A percentile compares a stretch with the other conserved stretches of the same genome.
Evolutionary conservation across 1,140 invertebrate genomes (phyloP).

Genomic region (Drosophila sproati): DNA sequence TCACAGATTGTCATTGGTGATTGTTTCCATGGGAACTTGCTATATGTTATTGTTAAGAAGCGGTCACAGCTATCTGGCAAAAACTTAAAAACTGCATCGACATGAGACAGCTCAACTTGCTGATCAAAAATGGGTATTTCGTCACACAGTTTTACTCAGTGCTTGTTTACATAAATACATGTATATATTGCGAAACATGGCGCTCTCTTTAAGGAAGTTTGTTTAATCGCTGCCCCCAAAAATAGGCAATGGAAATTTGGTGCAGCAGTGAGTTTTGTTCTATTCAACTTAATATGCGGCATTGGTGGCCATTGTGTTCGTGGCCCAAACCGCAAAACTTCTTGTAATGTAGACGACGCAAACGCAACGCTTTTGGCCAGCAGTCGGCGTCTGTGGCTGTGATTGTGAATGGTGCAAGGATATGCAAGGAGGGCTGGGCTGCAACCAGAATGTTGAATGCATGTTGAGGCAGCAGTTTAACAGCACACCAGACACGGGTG

Average conservation of each 20-base stretch:
- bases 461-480: slow-evolving; percentile 75
- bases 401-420: slow-evolving; percentile 26
- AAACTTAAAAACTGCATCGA: too few relatives aligned
- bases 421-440: not conserved
- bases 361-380: slow-evolving; percentile 26
- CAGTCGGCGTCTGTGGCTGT: slow-evolving; percentile 45
- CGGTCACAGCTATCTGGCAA: too few relatives aligned
- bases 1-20: too few relatives aligned
- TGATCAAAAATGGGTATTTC: too few relatives aligned
- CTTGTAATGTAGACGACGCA: slow-evolving; percentile 39
- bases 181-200: not conserved
- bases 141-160: too few relatives aligned
- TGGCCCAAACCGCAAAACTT: slow-evolving; percentile 32
- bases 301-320: slow-evolving; percentile 40
- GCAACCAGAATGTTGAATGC: slow-evolving; percentile 34
- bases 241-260: slow-evolving; percentile 29
- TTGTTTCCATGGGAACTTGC: too few relatives aligned
- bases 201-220: slow-evolving; percentile 7
- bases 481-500: slow-evolving; percentile 76
- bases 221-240: slow-evolving; percentile 11
- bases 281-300: slow-evolving; percentile 44
- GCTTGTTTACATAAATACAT: too few relatives aligned
- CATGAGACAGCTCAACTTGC: too few relatives aligned
- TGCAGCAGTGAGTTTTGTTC: slow-evolving; percentile 1
- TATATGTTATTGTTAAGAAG: too few relatives aligned